Conservation (phyloP, 2,113 vertebrate species). For the Prinia subflava region DNA sequence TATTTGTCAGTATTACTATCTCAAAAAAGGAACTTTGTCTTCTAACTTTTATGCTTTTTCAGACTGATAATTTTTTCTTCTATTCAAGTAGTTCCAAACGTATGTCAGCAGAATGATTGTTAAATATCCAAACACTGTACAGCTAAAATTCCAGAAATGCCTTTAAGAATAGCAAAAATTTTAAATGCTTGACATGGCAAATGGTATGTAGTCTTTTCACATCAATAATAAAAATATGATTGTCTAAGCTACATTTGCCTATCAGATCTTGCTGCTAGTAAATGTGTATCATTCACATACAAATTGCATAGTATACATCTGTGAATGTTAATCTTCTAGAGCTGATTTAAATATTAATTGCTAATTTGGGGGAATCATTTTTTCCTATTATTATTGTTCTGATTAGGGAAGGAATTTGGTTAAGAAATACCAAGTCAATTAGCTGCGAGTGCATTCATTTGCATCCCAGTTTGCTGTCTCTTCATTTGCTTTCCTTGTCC, state of each 20-base stretch:
- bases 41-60: background rate
- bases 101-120: background rate
- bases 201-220: background rate
- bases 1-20: background rate
- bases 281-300: background rate
- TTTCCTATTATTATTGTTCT: background rate
- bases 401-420: conserved; percentile 7
- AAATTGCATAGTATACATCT: background rate
- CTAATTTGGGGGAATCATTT: background rate
- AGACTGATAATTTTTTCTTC: background rate
- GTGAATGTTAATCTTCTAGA: background rate
- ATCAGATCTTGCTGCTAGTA: background rate
- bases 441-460: background rate
- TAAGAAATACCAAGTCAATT: conserved; percentile 10
- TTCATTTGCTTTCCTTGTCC: background rate
- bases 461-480: background rate
- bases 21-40: background rate
- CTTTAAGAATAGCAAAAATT: background rate
- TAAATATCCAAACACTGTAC: background rate
- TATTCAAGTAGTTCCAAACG: background rate
- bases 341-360: conserved; percentile 26
- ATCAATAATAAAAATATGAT: background rate
- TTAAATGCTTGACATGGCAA: background rate
- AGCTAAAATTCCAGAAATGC: background rate
- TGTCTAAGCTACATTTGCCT: background rate